Percentiles rank a stretch among this genome's conserved stretches.
Evolutionary conservation across 2,888 invertebrate species (phyloP).

Genomic region (Pammene aurita): DNA sequence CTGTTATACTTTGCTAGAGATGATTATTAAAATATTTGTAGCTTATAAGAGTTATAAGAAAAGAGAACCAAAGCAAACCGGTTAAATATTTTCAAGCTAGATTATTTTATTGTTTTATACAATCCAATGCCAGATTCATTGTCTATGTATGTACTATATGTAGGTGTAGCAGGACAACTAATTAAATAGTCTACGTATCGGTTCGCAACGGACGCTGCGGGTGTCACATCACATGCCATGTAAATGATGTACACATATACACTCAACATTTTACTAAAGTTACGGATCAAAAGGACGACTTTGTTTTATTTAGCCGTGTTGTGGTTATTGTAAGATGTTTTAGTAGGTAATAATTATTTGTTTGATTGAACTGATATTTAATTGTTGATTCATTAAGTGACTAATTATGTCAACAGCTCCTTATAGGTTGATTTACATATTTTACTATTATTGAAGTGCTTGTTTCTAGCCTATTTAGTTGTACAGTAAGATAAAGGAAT

Average conservation of each 20-base stretch:
- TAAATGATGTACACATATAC: too few relatives aligned
- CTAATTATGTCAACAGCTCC: slow-evolving; percentile 38
- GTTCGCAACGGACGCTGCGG: not conserved
- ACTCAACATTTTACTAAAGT: not conserved
- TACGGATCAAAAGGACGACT: not conserved
- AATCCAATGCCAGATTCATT: not conserved
- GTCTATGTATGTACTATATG: not conserved
- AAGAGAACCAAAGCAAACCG: slow-evolving; percentile 21
- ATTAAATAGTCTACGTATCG: slow-evolving; percentile 4
- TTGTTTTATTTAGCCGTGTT: slow-evolving; percentile 12
- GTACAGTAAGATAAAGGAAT: slow-evolving; percentile 81
- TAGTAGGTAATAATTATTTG: slow-evolving; percentile 15
- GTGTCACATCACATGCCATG: too few relatives aligned
- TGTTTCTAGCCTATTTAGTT: slow-evolving; percentile 77
- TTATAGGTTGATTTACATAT: slow-evolving; percentile 36
- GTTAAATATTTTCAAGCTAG: not conserved
- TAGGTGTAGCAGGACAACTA: not conserved
- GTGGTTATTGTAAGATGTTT: slow-evolving; percentile 20
- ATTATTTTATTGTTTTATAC: slow-evolving; percentile 2
- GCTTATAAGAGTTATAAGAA: slow-evolving; percentile 16
- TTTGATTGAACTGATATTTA: slow-evolving; percentile 35
- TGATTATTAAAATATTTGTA: slow-evolving; percentile 17
- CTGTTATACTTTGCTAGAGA: slow-evolving; percentile 19
- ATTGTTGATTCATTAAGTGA: slow-evolving; percentile 58
- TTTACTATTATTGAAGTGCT: slow-evolving; percentile 72